Base-by-base conservation (phyloP, 2,797 vertebrate species). In the Hippopotamyrus pictus region DNA sequence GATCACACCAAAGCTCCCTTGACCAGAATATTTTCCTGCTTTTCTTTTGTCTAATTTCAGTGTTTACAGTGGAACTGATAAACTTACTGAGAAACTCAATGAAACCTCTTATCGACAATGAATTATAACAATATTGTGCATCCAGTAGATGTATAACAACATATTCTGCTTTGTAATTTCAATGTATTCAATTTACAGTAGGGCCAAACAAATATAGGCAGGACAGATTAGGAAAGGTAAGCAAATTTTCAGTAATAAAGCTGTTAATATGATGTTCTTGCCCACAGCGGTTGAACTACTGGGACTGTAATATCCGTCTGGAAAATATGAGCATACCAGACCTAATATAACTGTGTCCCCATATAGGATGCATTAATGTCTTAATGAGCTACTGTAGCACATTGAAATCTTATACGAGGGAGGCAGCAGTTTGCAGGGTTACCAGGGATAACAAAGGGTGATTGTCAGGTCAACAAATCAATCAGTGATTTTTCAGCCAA, bases 341-440 rank as follows among this genome's bases (percentile, higher is more conserved):
- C 87, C 69, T 89, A 90, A 90, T 91, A 91, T 89, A 59, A 87
- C 86, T 89, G 87, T 88, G 84, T 89, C 89, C 89, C 88, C 88
- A 44, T 90, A 86, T 73, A 82, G 89, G 89, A 86, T 62, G 65
- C 62, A 89, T 89, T 91, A 91, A 91, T 91, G 89, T 89, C 88
- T 90, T 91, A 51, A 87, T 65, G 51, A 87, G 90, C 19, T 69
- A 25, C 87, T 90, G 88, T 89, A 91, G 50, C 44, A 69, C 84
- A 54, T 19, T 59, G 44, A 85, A 29, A 53, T 88, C 12, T 73
- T 48, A 76, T 85, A 83, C 5, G 57, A n/a, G 25, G 50, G 57
- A 54, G 41, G 48, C 29, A 65, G 33, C 89, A 65, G 79, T 51
- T 8, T 89, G 44, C 79, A 82, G 87, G 22, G 48, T 54, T 29